These are phyloP conservation scores for Aviceda subcristata DNA, from an alignment of 2,113 vertebrate genomes.

Conservation along the genomic window DNA sequence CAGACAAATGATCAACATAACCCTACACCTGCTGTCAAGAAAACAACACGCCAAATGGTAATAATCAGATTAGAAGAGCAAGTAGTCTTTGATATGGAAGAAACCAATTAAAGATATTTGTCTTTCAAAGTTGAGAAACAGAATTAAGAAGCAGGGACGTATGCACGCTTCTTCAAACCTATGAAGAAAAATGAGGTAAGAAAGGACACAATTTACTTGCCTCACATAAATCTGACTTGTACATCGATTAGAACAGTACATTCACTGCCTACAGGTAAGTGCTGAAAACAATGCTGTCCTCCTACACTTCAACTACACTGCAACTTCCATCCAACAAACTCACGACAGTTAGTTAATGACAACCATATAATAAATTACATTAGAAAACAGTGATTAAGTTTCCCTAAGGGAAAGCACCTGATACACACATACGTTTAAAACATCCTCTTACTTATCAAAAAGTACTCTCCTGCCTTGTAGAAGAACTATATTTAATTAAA, in stretches of 20 bases:
- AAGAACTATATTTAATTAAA: neutral
- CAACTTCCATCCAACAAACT: neutral
- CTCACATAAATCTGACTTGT: neutral
- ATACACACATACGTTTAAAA: neutral
- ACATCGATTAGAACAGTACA: neutral
- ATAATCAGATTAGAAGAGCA: neutral
- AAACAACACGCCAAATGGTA: neutral
- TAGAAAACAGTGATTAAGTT: neutral
- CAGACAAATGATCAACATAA: neutral
- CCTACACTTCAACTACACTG: neutral
- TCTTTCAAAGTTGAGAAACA: neutral
- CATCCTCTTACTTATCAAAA: neutral
- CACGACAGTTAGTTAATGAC: neutral
- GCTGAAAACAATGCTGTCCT: neutral
- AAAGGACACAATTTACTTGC: neutral
- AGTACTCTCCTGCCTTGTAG: neutral
- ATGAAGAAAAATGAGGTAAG: neutral
- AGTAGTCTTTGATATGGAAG: neutral
- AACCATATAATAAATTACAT: neutral
- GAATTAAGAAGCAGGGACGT: neutral
- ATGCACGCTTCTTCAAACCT: neutral
- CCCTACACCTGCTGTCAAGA: neutral
- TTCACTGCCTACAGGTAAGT: neutral
- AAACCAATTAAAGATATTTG: neutral
- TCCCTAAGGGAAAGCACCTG: neutral